Percentiles rank a stretch among this genome's conserved stretches.
Evolutionary conservation across 2,113 vertebrate species (phyloP).

Genomic region (Triplophysa tibetana): DNA sequence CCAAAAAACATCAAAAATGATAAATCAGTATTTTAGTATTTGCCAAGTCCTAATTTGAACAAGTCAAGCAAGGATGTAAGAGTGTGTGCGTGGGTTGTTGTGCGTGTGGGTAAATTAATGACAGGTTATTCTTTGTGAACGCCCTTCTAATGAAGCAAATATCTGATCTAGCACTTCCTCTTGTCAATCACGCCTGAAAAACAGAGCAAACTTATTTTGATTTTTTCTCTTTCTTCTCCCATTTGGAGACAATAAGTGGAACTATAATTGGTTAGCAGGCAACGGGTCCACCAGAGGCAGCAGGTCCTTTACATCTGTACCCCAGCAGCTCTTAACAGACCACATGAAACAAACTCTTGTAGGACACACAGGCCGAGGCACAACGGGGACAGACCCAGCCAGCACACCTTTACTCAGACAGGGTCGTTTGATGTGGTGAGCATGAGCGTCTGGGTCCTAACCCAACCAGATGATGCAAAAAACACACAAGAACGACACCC

Average conservation of each 20-base stretch:
- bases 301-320: conserved; percentile 67
- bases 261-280: conserved; percentile 63
- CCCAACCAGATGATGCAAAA: conserved; percentile 67
- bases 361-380: conserved; percentile 15
- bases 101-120: conserved; percentile 61
- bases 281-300: conserved; percentile 40
- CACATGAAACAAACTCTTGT: conserved; percentile 75
- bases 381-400: conserved; percentile 5
- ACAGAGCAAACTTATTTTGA: conserved; percentile 41
- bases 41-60: too few species aligned
- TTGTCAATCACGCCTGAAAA: conserved; percentile 71
- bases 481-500: conserved; percentile 58
- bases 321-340: conserved; percentile 68
- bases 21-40: too few species aligned
- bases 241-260: conserved; percentile 63
- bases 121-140: conserved; percentile 76
- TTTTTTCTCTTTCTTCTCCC: conserved; percentile 36
- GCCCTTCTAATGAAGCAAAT: too few species aligned
- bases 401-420: conserved; percentile 32
- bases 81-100: conserved; percentile 53
- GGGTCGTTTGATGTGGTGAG: conserved; percentile 54
- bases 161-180: conserved; percentile 74
- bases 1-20: too few species aligned
- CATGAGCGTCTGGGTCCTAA: conserved; percentile 34
- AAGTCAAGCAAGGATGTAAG: neutral